Evolutionary conservation across 2,113 vertebrate species (phyloP).

Genomic region (Rostratula benghalensis): DNA sequence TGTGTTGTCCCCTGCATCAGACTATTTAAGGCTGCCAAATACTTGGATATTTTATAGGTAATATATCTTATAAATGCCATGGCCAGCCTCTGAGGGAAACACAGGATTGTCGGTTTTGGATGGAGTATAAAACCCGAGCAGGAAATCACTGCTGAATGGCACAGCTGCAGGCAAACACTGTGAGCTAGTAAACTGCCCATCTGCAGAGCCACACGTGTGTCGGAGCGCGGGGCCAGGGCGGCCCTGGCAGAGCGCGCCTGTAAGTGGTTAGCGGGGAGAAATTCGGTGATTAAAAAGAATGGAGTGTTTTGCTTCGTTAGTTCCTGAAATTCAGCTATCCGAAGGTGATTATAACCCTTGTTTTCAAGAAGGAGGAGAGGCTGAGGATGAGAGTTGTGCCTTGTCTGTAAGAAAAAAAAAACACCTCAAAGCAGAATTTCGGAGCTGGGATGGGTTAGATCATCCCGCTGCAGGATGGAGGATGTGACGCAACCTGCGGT

Average conservation of each 20-base stretch:
- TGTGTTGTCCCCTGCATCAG: slow-evolving; percentile 62
- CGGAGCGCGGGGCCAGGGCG: neutral
- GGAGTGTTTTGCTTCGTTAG: slow-evolving; percentile 34
- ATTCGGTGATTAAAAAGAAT: slow-evolving; percentile 22
- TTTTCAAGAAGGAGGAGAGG: slow-evolving; percentile 4
- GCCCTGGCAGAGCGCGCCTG: neutral
- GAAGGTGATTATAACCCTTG: slow-evolving; percentile 5
- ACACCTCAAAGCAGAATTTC: neutral
- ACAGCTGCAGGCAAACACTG: slow-evolving; percentile 66
- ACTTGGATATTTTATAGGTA: slow-evolving; percentile 66
- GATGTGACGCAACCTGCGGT: neutral
- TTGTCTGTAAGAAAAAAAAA: neutral
- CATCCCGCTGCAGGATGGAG: neutral
- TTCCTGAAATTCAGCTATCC: slow-evolving; percentile 34
- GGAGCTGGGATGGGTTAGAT: neutral
- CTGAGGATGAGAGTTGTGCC: neutral
- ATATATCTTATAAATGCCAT: slow-evolving; percentile 70
- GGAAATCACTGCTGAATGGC: slow-evolving; percentile 64
- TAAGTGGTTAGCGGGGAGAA: slow-evolving; percentile 37
- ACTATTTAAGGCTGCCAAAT: slow-evolving; percentile 61
- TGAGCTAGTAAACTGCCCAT: slow-evolving; percentile 62
- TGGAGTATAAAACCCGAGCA: slow-evolving; percentile 57
- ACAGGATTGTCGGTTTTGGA: slow-evolving; percentile 67
- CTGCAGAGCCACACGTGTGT: slow-evolving; percentile 64
- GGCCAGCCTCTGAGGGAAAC: slow-evolving; percentile 61